Evolutionary conservation across 2,797 vertebrate species (phyloP), one percentile per base, ranked within the genome.

Genomic region (Anolis apletophallus): DNA sequence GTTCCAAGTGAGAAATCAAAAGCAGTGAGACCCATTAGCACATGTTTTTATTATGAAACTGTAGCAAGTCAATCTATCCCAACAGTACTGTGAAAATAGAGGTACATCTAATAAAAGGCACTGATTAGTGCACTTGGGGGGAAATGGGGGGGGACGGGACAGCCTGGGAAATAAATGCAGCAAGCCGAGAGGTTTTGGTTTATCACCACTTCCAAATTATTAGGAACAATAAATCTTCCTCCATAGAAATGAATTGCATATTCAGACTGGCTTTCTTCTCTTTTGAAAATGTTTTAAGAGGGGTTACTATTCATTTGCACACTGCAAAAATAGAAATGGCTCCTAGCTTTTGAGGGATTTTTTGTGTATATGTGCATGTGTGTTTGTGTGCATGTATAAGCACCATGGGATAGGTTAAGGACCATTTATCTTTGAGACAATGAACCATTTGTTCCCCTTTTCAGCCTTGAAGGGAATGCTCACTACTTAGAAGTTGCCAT

Each of bases 21-120:
- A 90, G 90, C 90, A 90, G 85, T 74, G 92, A 93, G 91, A 92
- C 87, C 68, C 57, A 87, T 90, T 93, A 93, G 83, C 77, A 74
- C 87, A 92, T 88, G 89, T 92, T 95, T 73, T 73, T 94, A 94
- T 93, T 92, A 92, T 91, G 88, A 91, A 93, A 91, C 90, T 90
- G 69, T 77, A 91, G 89, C 91, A 83, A 90, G 88, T 91, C 88
- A 94, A 93, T 94, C 85, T 93, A 90, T 93, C 92, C 91, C 91
- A 91, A 81, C n/a, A 92, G 91, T 64, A 92, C 87, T 86, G 81
- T 92, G 93, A 94, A 93, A 89, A 93, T 87, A 90, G 76, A 94
- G 89, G 88, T 8, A 0, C 73, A 76, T 86, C 90, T 92, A 90
- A 92, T 93, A 93, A 91, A 90, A 59, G 83, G 36, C 77, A 74